Conservation (phyloP, 2,888 invertebrate genomes). For the Sesamia inferens region DNA sequence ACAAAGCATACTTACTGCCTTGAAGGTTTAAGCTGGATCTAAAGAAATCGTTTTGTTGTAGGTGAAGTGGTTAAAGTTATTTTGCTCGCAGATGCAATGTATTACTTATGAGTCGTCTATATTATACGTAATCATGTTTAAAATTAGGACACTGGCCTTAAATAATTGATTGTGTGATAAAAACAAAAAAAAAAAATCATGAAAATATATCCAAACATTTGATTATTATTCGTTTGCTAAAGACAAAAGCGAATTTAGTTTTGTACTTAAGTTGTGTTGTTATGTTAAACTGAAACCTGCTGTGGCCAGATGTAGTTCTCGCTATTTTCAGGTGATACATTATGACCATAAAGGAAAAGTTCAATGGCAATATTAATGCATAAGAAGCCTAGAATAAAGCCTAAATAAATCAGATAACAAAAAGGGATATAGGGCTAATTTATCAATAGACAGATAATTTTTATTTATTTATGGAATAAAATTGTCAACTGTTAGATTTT, state of each 20-base stretch:
- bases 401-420: not conserved
- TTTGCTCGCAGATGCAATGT: not conserved
- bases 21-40: not conserved
- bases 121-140: constrained; percentile 12
- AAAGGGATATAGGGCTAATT: not conserved
- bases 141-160: not conserved
- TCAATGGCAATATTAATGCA: not conserved
- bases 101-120: not conserved
- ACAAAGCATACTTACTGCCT: not conserved
- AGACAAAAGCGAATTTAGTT: constrained; percentile 57
- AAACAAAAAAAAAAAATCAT: not conserved
- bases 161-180: constrained; percentile 11
- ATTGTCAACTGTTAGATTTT: no score
- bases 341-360: not conserved
- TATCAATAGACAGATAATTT: no score
- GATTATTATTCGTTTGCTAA: constrained; percentile 49
- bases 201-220: constrained; percentile 48
- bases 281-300: constrained; percentile 8
- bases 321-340: not conserved
- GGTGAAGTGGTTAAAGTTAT: not conserved
- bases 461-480: no score
- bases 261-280: constrained; percentile 19
- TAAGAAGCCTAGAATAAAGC: not conserved
- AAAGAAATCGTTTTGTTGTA: not conserved
- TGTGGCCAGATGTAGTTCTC: constrained; percentile 10